Percentiles rank a stretch among this genome's conserved stretches.
phyloP scores from a whole-genome alignment of 2,797 vertebrate species.

The Peromyscus nudipes region DNA sequence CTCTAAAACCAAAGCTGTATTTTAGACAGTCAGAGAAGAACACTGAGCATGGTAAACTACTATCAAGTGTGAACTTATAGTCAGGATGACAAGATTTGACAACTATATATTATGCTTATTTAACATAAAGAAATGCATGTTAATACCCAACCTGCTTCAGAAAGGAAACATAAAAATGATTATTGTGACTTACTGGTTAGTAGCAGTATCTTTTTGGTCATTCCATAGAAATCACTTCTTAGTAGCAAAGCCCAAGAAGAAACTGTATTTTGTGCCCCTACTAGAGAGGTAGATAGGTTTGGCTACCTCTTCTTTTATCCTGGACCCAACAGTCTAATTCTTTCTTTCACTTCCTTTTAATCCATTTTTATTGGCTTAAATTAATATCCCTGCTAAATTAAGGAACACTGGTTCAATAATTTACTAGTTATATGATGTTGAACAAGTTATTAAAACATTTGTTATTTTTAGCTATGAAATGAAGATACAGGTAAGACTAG shows the following conservation, averaged over 20 bases:
- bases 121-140: background rate
- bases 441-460: conserved; percentile 36
- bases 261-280: background rate
- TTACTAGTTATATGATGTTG: background rate
- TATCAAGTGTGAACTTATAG: background rate
- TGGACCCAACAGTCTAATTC: background rate
- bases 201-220: background rate
- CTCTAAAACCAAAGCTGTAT: background rate
- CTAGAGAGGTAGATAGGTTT: background rate
- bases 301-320: background rate
- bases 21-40: background rate
- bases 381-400: background rate
- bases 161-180: conserved; percentile 18
- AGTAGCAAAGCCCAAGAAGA: background rate
- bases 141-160: background rate
- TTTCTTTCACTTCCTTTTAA: background rate
- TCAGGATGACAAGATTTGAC: conserved; percentile 8
- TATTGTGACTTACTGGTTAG: background rate
- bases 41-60: background rate
- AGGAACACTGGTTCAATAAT: background rate
- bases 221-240: background rate
- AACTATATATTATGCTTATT: background rate
- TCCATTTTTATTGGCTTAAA: background rate
- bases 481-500: background rate
- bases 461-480: background rate